Percentiles rank a stretch among this genome's conserved stretches.
These are phyloP conservation scores for Leuciscus waleckii DNA, from an alignment of 2,797 vertebrate species.

Conservation along the genomic window DNA sequence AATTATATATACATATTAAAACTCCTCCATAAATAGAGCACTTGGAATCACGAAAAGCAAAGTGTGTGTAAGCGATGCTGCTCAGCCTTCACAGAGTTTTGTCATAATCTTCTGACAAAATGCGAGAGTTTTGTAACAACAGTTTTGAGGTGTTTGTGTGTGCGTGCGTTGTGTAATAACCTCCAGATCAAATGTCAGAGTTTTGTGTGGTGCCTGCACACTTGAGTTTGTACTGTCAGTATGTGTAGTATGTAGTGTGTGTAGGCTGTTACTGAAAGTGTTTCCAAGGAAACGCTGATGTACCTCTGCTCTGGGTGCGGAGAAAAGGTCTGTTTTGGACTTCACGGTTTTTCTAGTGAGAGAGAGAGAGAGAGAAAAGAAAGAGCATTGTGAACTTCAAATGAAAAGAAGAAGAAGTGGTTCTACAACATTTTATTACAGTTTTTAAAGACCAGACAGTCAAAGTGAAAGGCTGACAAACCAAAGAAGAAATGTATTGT, in stretches of 20 bases:
- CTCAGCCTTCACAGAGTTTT: conserved; percentile 32
- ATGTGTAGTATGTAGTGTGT: conserved; percentile 50
- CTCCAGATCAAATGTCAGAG: conserved; percentile 34
- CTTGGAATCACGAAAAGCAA: background rate
- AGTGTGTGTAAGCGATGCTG: conserved; percentile 26
- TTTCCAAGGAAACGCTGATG: conserved; percentile 68
- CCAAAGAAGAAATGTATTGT: conserved; percentile 35
- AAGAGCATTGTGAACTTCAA: conserved; percentile 17
- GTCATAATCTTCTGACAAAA: conserved; percentile 46
- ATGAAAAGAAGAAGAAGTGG: conserved; percentile 3
- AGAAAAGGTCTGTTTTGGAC: conserved; percentile 78
- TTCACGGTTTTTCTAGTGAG: conserved; percentile 74
- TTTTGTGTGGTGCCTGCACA: conserved; percentile 43
- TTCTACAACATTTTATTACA: background rate
- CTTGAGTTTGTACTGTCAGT: conserved; percentile 30
- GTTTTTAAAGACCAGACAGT: conserved; percentile 52
- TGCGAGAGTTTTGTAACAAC: conserved; percentile 25
- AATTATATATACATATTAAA: background rate
- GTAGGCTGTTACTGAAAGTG: conserved; percentile 57
- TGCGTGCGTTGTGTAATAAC: conserved; percentile 44
- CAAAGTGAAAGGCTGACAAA: conserved; percentile 53
- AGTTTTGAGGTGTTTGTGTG: conserved; percentile 10
- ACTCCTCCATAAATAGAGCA: background rate
- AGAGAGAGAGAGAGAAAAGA: conserved; percentile 40
- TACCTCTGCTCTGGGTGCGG: conserved; percentile 83